Evolutionary conservation across 2,888 invertebrate genomes (phyloP).

Genomic region (Pomacea canaliculata): DNA sequence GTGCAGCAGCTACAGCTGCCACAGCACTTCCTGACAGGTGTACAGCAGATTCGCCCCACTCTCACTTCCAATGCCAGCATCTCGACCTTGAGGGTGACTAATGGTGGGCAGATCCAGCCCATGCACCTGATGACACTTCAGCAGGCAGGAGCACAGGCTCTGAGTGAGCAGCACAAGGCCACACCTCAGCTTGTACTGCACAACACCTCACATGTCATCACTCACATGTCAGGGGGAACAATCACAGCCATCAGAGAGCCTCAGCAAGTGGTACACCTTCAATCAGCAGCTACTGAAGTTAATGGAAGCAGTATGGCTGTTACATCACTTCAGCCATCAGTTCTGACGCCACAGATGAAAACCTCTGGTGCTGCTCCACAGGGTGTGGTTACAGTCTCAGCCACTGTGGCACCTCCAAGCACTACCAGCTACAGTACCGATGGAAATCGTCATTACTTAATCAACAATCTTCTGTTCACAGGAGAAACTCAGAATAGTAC

Average conservation of each 20-base stretch:
- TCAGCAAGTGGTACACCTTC: background rate
- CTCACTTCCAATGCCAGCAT: background rate
- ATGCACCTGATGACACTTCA: background rate
- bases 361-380: background rate
- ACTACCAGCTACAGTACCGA: background rate
- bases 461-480: conserved; percentile 23
- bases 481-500: conserved; percentile 16
- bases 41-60: conserved; percentile 2
- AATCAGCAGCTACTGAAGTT: background rate
- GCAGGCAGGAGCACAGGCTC: background rate
- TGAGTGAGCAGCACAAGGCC: background rate
- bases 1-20: background rate
- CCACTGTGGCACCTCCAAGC: background rate
- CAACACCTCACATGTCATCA: background rate
- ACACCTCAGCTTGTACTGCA: background rate
- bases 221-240: conserved; percentile 15
- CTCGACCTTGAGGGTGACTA: background rate
- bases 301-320: background rate
- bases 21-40: conserved; percentile 3
- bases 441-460: conserved; percentile 20
- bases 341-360: background rate
- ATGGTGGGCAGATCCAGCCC: conserved; percentile 1
- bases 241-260: background rate
- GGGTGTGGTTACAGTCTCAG: background rate
- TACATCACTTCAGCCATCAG: background rate